These are phyloP conservation scores for Troides aeacus DNA, from an alignment of 2,888 invertebrate species.

Conservation along the genomic window DNA sequence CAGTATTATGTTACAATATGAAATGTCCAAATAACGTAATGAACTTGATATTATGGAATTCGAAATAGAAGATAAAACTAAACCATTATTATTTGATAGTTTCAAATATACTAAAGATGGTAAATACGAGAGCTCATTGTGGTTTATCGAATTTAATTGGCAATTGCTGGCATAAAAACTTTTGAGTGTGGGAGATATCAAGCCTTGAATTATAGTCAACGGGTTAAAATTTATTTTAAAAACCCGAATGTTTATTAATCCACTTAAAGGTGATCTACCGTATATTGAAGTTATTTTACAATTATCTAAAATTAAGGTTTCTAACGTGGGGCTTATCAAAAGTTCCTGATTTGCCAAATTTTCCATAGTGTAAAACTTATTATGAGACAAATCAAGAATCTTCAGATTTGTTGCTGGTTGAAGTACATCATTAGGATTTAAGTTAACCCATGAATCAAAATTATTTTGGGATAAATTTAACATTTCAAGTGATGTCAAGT, in stretches of 20 bases:
- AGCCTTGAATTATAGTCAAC: slow-evolving; percentile 61
- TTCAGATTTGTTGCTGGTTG: slow-evolving; percentile 72
- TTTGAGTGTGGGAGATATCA: slow-evolving; percentile 75
- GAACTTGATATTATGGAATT: slow-evolving; percentile 71
- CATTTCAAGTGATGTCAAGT: slow-evolving; percentile 77
- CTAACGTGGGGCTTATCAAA: slow-evolving; percentile 80
- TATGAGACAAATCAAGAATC: slow-evolving; percentile 82
- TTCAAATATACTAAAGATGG: slow-evolving; percentile 80
- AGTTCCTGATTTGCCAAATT: slow-evolving; percentile 71
- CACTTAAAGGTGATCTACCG: slow-evolving; percentile 71
- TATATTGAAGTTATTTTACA: slow-evolving; percentile 81
- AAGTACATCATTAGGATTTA: slow-evolving; percentile 78
- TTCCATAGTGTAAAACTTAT: slow-evolving; percentile 78
- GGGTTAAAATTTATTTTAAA: slow-evolving; percentile 79
- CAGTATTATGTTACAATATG: slow-evolving; percentile 81
- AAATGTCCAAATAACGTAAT: slow-evolving; percentile 80
- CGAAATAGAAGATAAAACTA: slow-evolving; percentile 67
- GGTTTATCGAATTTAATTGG: slow-evolving; percentile 71
- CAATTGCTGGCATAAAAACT: slow-evolving; percentile 81
- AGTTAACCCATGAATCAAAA: slow-evolving; percentile 79
- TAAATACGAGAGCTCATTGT: slow-evolving; percentile 78
- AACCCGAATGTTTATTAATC: slow-evolving; percentile 74
- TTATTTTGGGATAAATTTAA: slow-evolving; percentile 83
- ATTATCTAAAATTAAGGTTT: slow-evolving; percentile 80
- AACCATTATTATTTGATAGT: slow-evolving; percentile 81